A percentile compares a stretch with the other conserved stretches of the same genome.
Conservation (phyloP, 1,140 invertebrate genomes). For the Bradysia coprophila region DNA sequence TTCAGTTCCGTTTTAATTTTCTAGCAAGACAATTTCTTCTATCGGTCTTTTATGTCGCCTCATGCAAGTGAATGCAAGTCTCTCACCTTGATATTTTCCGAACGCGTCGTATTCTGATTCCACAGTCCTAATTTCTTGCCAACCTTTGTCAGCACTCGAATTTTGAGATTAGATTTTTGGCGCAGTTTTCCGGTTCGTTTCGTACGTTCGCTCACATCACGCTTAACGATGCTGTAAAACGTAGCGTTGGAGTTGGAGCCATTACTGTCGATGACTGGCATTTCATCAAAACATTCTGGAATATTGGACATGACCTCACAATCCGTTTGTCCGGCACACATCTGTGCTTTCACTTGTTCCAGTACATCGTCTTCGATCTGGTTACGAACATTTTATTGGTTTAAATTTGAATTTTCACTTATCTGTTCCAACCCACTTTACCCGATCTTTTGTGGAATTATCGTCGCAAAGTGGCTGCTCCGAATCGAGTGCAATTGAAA, state of each 20-base stretch:
- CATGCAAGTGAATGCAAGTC: not conserved
- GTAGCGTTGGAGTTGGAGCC: not conserved
- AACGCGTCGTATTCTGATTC: not conserved
- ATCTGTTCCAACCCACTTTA: not conserved
- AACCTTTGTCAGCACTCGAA: conserved; percentile 3
- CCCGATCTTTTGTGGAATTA: not conserved
- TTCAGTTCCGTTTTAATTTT: conserved; percentile 2
- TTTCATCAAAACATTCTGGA: conserved; percentile 3
- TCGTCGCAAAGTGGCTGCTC: conserved; percentile 2
- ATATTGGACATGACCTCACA: conserved; percentile 4
- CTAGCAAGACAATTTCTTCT: not conserved
- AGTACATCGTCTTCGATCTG: not conserved
- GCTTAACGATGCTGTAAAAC: conserved; percentile 1
- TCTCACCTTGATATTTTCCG: conserved; percentile 3
- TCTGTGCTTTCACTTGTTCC: not conserved
- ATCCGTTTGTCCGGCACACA: conserved; percentile 1
- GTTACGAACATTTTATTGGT: too few species aligned
- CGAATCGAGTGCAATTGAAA: conserved; percentile 4
- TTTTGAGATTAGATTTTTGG: conserved; percentile 1
- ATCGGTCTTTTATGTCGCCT: too few species aligned
- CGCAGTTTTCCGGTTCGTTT: not conserved
- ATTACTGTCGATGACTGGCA: not conserved
- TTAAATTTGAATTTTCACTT: too few species aligned
- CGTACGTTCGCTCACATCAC: not conserved
- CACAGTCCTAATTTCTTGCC: conserved; percentile 3